Base-by-base conservation (phyloP, 2,888 invertebrate species). In the Himalopsyche anomala region DNA sequence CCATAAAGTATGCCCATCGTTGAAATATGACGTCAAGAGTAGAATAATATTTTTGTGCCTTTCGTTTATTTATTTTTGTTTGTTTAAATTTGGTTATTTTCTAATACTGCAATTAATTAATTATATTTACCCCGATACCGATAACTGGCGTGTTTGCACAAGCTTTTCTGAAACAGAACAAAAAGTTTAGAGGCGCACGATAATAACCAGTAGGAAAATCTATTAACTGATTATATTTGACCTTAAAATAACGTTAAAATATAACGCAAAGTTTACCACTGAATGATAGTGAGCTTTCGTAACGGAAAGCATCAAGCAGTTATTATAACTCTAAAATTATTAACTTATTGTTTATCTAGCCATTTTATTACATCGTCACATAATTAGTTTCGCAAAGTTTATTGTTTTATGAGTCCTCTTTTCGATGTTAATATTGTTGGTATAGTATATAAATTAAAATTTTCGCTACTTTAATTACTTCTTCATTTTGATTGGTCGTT, bases 181-280 rank as follows among this genome's bases (percentile, higher is more conserved):
- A 74, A 74, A 74, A 74, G 74, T 74, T 74, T 74, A 36, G 74
- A 74, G 74, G 74, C 74, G 38, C 74, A 74, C 74, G 74, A 74
- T 74, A 74, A 74, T 74, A 74, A 74, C 74, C 74, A 38, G 74
- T 74, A 11, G 38, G 74, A 74, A 74, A 74, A 74, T 74, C 36
- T 74, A 74, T 74, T 74, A 74, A 74, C 74, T 74, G 74, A 74
- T 74, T 74, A 74, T 74, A 74, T 74, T 74, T 74, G 74, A 74
- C 74, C 74, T 74, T 74, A 74, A 12, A 74, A 36, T 74, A 74
- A 74, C 74, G 74, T 36, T 74, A 74, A 38, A 38, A 12, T 74
- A 36, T 74, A 74, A 74, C 74, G 74, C 74, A 74, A 69, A 74
- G 19, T 38, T 38, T 36, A 74, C 74, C 74, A 36, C 74, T 74